Evolutionary conservation across 2,888 invertebrate genomes (phyloP).

Genomic region (Spisula subtruncata): DNA sequence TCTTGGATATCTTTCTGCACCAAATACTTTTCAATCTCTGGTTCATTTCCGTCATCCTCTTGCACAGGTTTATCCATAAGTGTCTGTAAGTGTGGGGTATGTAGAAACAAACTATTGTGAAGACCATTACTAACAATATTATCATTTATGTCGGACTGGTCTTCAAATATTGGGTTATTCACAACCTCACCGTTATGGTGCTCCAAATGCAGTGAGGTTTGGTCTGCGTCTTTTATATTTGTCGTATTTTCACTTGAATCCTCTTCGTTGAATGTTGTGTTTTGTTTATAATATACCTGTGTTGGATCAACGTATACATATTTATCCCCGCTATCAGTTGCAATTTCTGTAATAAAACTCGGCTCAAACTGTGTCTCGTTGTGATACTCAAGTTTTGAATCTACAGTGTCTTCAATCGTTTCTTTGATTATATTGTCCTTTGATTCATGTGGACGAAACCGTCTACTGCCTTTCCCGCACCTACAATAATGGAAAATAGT

Average conservation of each 20-base stretch:
- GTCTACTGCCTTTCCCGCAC: background rate
- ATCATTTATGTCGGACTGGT: background rate
- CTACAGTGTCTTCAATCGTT: background rate
- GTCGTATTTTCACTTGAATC: background rate
- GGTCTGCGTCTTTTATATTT: background rate
- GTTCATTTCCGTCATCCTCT: background rate
- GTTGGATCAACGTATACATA: background rate
- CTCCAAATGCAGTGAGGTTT: background rate
- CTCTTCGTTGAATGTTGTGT: background rate
- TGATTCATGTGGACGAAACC: background rate
- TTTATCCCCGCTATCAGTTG: background rate
- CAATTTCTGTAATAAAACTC: background rate
- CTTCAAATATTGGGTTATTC: background rate
- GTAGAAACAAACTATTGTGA: background rate
- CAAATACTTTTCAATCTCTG: background rate
- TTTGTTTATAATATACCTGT: conserved; percentile 10
- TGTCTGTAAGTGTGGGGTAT: background rate
- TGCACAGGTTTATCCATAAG: background rate
- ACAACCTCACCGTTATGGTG: background rate
- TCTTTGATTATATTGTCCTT: background rate
- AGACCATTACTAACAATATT: background rate
- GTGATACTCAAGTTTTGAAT: background rate
- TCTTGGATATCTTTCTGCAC: background rate
- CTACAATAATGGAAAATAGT: background rate
- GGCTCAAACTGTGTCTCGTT: background rate